These are phyloP conservation scores for Bombylius major DNA, from an alignment of 2,888 invertebrate genomes.

Conservation along the genomic window DNA sequence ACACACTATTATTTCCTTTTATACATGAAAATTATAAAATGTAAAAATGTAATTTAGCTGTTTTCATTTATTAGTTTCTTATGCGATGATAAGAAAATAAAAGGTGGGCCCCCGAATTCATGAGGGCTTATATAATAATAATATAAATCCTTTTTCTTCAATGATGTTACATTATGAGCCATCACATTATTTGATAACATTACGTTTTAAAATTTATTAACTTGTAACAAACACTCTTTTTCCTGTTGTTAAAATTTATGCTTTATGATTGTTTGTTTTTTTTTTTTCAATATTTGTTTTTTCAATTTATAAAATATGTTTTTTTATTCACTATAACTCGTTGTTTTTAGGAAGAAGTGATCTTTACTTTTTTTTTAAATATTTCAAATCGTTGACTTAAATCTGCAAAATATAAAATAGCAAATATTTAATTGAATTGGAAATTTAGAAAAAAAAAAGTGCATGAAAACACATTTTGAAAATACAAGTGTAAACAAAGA, in stretches of 20 bases:
- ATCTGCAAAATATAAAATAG: too few relatives aligned
- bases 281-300: neutral
- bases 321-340: neutral
- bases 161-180: conserved; percentile 36
- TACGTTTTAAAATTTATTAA: conserved; percentile 17
- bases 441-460: too few relatives aligned
- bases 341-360: too few relatives aligned
- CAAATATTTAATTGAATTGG: too few relatives aligned
- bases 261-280: neutral
- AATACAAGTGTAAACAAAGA: too few relatives aligned
- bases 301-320: too few relatives aligned
- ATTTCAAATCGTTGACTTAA: too few relatives aligned
- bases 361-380: too few relatives aligned
- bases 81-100: conserved; percentile 1
- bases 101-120: conserved; percentile 36
- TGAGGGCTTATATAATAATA: conserved; percentile 28
- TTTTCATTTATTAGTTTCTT: conserved; percentile 1
- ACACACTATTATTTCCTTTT: too few relatives aligned
- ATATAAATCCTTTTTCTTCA: conserved; percentile 20
- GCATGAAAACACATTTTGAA: too few relatives aligned
- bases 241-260: too few relatives aligned
- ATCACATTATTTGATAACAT: conserved; percentile 34
- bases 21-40: neutral
- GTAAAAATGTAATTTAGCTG: conserved; percentile 1
- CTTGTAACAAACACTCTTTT: too few relatives aligned